Evolutionary conservation across 2,113 vertebrate genomes (phyloP).

Genomic region (Amphiprion ocellaris): DNA sequence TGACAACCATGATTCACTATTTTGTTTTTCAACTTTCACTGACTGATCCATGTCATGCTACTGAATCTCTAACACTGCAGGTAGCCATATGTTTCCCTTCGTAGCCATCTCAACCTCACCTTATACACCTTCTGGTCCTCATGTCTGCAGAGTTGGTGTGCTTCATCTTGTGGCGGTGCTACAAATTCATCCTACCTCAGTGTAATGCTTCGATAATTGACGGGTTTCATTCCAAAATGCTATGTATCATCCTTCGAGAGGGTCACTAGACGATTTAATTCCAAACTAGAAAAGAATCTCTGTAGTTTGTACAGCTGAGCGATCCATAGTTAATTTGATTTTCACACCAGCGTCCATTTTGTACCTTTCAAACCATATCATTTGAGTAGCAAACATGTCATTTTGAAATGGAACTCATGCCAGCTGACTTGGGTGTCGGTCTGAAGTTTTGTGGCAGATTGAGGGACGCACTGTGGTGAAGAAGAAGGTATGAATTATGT

Average conservation of each 20-base stretch:
- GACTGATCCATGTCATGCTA: slow-evolving; percentile 52
- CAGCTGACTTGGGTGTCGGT: slow-evolving; percentile 7
- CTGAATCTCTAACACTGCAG: slow-evolving; percentile 67
- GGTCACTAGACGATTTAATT: not conserved
- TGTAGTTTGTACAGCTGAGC: not conserved
- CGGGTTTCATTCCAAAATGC: slow-evolving; percentile 55
- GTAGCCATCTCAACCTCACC: slow-evolving; percentile 61
- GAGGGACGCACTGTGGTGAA: slow-evolving; percentile 54
- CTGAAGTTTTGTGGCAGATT: slow-evolving; percentile 22
- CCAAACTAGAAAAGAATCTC: not conserved
- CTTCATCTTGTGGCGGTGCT: slow-evolving; percentile 24
- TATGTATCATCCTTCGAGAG: not conserved
- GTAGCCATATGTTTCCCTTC: slow-evolving; percentile 67
- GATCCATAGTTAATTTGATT: not conserved
- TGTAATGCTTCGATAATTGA: slow-evolving; percentile 43
- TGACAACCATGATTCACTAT: slow-evolving; percentile 19
- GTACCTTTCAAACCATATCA: not conserved
- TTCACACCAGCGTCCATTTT: slow-evolving; percentile 40
- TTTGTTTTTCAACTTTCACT: slow-evolving; percentile 13
- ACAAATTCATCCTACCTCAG: slow-evolving; percentile 69
- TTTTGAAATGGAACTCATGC: slow-evolving; percentile 29
- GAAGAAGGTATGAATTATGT: slow-evolving; percentile 27
- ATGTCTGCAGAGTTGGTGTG: slow-evolving; percentile 36
- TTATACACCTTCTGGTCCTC: slow-evolving; percentile 26
- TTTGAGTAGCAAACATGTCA: slow-evolving; percentile 2